These are phyloP conservation scores for Rhopalosiphum padi DNA, from an alignment of 1,140 invertebrate genomes.

Conservation along the genomic window DNA sequence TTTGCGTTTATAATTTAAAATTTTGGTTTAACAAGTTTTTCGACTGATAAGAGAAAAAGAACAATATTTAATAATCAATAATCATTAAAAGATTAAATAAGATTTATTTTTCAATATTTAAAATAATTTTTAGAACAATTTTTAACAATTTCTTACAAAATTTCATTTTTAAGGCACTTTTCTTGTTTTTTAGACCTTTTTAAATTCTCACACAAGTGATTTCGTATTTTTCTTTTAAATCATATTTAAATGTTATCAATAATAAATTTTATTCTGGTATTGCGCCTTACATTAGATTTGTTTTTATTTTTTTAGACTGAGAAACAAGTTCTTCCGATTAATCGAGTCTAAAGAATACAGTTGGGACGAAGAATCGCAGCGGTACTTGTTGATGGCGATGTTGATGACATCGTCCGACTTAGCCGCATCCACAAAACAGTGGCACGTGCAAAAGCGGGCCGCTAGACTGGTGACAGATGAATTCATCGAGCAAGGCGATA, in stretches of 20 bases:
- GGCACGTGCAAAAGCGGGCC: conserved; percentile 69
- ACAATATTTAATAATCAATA: too few relatives aligned
- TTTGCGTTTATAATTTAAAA: too few relatives aligned
- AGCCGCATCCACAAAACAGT: conserved; percentile 73
- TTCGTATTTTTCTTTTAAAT: not conserved
- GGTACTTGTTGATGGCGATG: conserved; percentile 68
- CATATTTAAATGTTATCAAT: not conserved
- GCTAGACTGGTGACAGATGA: conserved; percentile 65
- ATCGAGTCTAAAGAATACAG: conserved; percentile 66
- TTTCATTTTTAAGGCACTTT: too few relatives aligned
- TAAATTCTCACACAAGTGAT: too few relatives aligned
- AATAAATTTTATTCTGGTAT: not conserved
- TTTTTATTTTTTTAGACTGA: conserved; percentile 55
- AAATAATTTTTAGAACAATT: too few relatives aligned
- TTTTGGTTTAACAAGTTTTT: too few relatives aligned
- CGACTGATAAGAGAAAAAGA: too few relatives aligned
- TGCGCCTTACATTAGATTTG: not conserved
- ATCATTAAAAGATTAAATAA: too few relatives aligned
- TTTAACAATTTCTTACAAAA: too few relatives aligned
- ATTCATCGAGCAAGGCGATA: conserved; percentile 68
- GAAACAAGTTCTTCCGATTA: conserved; percentile 68
- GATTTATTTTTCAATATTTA: too few relatives aligned
- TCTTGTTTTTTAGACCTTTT: too few relatives aligned
- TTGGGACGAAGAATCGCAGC: conserved; percentile 67
- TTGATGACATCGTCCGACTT: conserved; percentile 76